Percentiles rank a stretch among this genome's conserved stretches.
Evolutionary conservation across 2,888 invertebrate genomes (phyloP).

Genomic region (Diaprepes abbreviatus): DNA sequence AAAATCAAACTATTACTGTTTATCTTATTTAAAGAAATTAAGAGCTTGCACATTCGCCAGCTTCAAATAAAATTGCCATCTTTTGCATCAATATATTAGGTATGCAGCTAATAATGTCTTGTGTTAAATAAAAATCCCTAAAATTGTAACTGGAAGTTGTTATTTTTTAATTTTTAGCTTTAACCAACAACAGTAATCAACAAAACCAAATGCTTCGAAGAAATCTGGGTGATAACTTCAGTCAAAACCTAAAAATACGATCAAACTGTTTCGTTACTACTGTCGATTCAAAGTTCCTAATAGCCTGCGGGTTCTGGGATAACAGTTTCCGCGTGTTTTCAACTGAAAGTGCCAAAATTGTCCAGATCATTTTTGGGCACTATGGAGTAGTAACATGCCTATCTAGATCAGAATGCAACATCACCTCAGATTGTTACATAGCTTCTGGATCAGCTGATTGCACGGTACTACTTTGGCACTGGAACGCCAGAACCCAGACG

Average conservation of each 20-base stretch:
- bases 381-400: slow-evolving; percentile 99
- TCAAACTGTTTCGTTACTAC: slow-evolving; percentile 98
- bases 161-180: slow-evolving; percentile 70
- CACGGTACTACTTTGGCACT: slow-evolving; percentile 98
- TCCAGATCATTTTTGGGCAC: slow-evolving; percentile 98
- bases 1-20: too few relatives aligned
- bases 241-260: slow-evolving; percentile 93
- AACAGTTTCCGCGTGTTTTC: slow-evolving; percentile 98
- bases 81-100: too few relatives aligned
- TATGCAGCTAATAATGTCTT: too few relatives aligned
- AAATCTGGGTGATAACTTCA: slow-evolving; percentile 97
- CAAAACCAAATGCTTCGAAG: slow-evolving; percentile 84
- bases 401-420: slow-evolving; percentile 97
- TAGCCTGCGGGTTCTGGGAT: slow-evolving; percentile 99
- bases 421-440: slow-evolving; percentile 98
- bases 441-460: slow-evolving; percentile 99
- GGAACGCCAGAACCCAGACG: slow-evolving; percentile 96
- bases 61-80: too few relatives aligned
- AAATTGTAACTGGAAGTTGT: too few relatives aligned
- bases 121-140: too few relatives aligned
- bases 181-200: slow-evolving; percentile 80
- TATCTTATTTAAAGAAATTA: too few relatives aligned
- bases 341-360: slow-evolving; percentile 96
- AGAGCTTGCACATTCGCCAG: too few relatives aligned
- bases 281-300: slow-evolving; percentile 95